phyloP scores from a whole-genome alignment of 1,140 invertebrate species.

The Diuraphis noxia region DNA sequence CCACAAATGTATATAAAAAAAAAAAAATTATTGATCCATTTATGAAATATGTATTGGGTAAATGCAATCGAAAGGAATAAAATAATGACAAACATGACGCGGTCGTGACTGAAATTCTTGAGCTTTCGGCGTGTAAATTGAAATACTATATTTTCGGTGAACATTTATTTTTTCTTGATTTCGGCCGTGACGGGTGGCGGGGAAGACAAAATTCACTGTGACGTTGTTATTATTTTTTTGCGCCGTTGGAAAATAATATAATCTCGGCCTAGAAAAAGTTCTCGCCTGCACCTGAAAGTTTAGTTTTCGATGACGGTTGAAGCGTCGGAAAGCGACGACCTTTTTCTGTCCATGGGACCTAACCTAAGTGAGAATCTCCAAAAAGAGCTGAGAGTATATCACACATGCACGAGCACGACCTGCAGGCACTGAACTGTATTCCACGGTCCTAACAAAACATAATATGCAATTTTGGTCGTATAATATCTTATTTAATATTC shows the following conservation, averaged over 20 bases:
- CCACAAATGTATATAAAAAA: background rate
- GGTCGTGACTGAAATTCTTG: background rate
- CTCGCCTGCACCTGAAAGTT: too few relatives aligned
- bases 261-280: background rate
- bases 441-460: too few relatives aligned
- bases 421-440: too few relatives aligned
- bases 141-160: background rate
- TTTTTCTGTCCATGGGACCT: too few relatives aligned
- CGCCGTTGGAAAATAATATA: background rate
- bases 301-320: too few relatives aligned
- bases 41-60: slow-evolving; percentile 7
- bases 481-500: too few relatives aligned
- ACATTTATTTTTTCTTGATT: background rate
- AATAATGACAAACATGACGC: slow-evolving; percentile 18
- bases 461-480: too few relatives aligned
- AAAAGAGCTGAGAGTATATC: too few relatives aligned
- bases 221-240: background rate
- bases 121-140: background rate
- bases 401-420: too few relatives aligned
- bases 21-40: background rate
- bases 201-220: background rate
- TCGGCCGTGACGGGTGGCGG: background rate
- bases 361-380: too few relatives aligned
- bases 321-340: too few relatives aligned
- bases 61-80: background rate